Evolutionary conservation across 1,140 invertebrate species (phyloP), one percentile per base, ranked within the genome.

Genomic region (Microplitis mediator): DNA sequence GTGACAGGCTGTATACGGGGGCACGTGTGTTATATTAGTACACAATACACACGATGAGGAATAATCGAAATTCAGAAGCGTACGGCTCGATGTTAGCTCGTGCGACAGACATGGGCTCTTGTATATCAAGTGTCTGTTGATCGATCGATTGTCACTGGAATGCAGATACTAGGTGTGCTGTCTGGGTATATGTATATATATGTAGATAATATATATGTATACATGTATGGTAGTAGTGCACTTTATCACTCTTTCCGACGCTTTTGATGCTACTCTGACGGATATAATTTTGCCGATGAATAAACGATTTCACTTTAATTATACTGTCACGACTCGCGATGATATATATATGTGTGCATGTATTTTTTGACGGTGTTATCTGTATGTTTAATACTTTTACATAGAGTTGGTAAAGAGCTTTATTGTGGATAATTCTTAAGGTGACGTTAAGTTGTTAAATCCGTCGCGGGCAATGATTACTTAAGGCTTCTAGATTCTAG

Each of bases 11-110:
- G 8, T 45, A 45, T 11, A 23, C 23, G 23, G 56, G 68, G 34
- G 35, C 60, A 39, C 58, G 58, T 60, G 35, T 45, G 39, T 45
- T 45, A 45, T 45, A 45, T 45, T 45, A 45, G 39, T 45, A 45
- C 39, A 45, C 39, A 45, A 45, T 45, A 45, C 39, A 45, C 6
- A 45, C 35, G 52, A 36, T 45, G 16, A 56, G 52, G 34, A 56
- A 71, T 71, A 71, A 71, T 71, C 70, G 62, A 54, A 65, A 71
- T 71, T 71, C 70, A 71, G 50, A 45, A 64, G 45, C 60, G 65
- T 56, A 45, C 58, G n/a, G 34, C 68, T 62, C 50, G 34, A 16
- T 68, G 66, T 54, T 70, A 52, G 56, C 68, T 70, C 69, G 50
- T 71, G 69, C 61, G 69, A 71, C 69, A 71, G 69, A 71, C 69